phyloP scores from a whole-genome alignment of 2,113 vertebrate genomes.

The Cariama cristata region DNA sequence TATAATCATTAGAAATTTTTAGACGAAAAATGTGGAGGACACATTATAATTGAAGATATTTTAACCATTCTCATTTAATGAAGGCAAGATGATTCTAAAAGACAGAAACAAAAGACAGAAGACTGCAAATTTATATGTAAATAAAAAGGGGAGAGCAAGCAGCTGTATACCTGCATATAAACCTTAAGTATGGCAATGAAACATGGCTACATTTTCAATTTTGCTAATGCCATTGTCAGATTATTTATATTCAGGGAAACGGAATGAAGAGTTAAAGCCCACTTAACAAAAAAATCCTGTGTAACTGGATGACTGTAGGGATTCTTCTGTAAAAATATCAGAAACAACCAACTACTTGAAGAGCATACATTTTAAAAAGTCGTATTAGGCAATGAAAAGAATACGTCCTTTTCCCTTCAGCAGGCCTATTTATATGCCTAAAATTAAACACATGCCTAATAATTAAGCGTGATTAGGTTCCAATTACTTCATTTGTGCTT shows the following conservation, averaged over 20 bases:
- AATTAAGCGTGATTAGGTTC: constrained; percentile 51
- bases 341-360: background rate
- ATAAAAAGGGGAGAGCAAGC: background rate
- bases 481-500: constrained; percentile 36
- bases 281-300: background rate
- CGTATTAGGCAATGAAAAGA: constrained; percentile 22
- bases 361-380: background rate
- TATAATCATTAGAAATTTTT: background rate
- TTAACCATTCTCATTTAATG: background rate
- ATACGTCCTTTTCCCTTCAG: constrained; percentile 41
- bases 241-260: background rate
- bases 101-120: background rate
- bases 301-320: background rate
- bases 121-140: background rate
- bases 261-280: background rate
- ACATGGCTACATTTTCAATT: background rate
- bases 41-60: background rate
- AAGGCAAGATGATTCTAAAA: background rate
- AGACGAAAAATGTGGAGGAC: background rate
- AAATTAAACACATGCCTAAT: constrained; percentile 59
- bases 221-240: background rate
- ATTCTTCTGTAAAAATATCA: background rate
- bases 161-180: background rate
- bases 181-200: background rate
- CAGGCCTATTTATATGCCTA: constrained; percentile 40